Evolutionary conservation across 2,888 invertebrate genomes (phyloP), one percentile per base, ranked within the genome.

Genomic region (Eugnorisma glareosa): DNA sequence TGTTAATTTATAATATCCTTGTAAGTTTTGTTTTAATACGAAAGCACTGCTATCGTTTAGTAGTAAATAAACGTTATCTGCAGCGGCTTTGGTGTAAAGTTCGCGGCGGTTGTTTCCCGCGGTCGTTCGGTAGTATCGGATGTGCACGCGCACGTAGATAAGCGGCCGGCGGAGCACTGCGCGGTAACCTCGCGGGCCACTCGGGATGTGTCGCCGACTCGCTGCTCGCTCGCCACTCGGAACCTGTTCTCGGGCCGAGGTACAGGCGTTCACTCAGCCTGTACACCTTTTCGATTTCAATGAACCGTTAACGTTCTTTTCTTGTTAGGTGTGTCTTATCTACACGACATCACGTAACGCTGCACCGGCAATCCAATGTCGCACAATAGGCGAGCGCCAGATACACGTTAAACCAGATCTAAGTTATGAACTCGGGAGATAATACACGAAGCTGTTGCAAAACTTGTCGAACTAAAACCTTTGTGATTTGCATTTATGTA

Each of bases 231-330:
- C 89, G 89, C 87, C 87, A 81, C 84, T 90, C 89, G 90, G 93
- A 96, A 96, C 96, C 95, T 95, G 96, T 96, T 96, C 94, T 93
- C 91, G 88, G 85, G 88, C 86, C 84, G 89, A 88, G 90, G 89
- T 79, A 88, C 88, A 90, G 90, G 93, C 94, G 91, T 92, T 93
- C 94, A 94, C 94, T 93, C 92, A 88, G 88, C 90, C 88, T 85
- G 89, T 89, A 91, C 92, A 90, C 92, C 94, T 93, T 95, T 95
- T 95, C 95, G 94, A 93, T 96, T 96, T 95, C 95, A 95, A 96
- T 96, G 95, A 96, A 96, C 96, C 96, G 96, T 96, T 96, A 96
- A 96, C 92, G 93, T 92, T 93, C 92, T 94, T 93, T 94, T 94
- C 91, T 93, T 90, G 90, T 85, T 63, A 79, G 93, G 92, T 91